A percentile compares a stretch with the other conserved stretches of the same genome.
Conservation (phyloP, 2,113 vertebrate genomes). For the Charadrius vociferus region DNA sequence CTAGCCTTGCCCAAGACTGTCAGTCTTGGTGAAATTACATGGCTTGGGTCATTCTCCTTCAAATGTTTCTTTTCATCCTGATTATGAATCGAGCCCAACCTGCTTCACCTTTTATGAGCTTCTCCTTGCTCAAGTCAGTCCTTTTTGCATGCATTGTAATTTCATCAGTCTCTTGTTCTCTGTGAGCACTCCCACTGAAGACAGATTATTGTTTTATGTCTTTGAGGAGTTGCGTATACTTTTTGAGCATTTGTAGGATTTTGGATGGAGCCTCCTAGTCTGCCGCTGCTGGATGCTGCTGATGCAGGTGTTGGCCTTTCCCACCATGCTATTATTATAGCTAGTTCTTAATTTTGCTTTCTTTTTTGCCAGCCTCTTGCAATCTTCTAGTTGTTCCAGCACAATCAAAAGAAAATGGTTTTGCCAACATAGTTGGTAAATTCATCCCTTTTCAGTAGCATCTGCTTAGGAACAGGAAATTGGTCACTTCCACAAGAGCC, state of each 20-base stretch:
- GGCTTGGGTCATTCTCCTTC: background rate
- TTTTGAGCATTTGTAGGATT: background rate
- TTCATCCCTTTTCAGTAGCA: background rate
- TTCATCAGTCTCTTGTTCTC: background rate
- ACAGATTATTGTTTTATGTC: background rate
- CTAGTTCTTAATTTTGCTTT: background rate
- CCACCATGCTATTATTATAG: background rate
- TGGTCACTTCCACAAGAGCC: background rate
- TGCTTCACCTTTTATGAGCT: background rate
- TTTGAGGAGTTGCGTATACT: background rate
- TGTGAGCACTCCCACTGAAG: background rate
- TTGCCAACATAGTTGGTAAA: background rate
- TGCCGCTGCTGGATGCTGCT: background rate
- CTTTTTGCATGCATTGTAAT: background rate
- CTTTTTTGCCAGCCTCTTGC: background rate
- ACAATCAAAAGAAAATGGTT: background rate
- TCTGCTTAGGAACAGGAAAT: background rate
- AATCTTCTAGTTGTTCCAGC: background rate
- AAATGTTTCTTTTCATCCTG: background rate
- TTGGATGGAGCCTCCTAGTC: background rate
- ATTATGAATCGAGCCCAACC: background rate
- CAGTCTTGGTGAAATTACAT: background rate
- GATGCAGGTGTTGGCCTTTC: background rate
- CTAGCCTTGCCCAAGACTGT: background rate
- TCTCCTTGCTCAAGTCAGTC: background rate